Base-by-base conservation (phyloP, 2,888 invertebrate genomes). In the Tachina fera region DNA sequence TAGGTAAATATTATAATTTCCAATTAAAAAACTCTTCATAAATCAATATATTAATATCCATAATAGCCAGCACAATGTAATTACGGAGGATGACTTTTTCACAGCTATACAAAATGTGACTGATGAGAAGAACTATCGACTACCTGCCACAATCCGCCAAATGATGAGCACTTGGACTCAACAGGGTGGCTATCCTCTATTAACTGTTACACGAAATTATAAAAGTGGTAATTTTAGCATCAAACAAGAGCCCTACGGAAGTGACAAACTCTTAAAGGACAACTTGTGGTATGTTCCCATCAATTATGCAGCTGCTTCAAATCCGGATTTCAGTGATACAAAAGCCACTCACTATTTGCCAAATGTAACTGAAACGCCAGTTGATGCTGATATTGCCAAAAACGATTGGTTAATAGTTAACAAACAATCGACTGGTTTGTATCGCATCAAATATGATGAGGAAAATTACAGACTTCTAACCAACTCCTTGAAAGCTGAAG, bases 221-320 rank as follows among this genome's bases (percentile, higher is more conserved):
- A n/a, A n/a, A n/a, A n/a, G n/a, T n/a, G n/a, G n/a, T n/a, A n/a
- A n/a, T n/a, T n/a, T n/a, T n/a, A n/a, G n/a, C n/a, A n/a, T n/a
- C n/a, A n/a, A n/a, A n/a, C n/a, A n/a, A n/a, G n/a, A n/a, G n/a
- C n/a, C n/a, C n/a, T n/a, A n/a, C n/a, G n/a, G n/a, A n/a, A n/a
- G n/a, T n/a, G n/a, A n/a, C n/a, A n/a, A n/a, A n/a, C n/a, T n/a
- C n/a, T n/a, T n/a, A n/a, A n/a, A n/a, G 53, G 13, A 60, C 1
- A 89, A 88, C 22, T 58, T 83, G 1, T 92, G 91, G 92, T 91
- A 88, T 85, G 88, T 92, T 13, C 93, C 92, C 14, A 47, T 92
- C 0, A 93, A 92, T 78, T 92, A 90, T 84, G 92, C 88, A 3
- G 77, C 88, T 3, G 86, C 82, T 58, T 87, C 88, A 5, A 89